Evolutionary conservation across 2,113 vertebrate species (phyloP).

Genomic region (Aythya baeri): DNA sequence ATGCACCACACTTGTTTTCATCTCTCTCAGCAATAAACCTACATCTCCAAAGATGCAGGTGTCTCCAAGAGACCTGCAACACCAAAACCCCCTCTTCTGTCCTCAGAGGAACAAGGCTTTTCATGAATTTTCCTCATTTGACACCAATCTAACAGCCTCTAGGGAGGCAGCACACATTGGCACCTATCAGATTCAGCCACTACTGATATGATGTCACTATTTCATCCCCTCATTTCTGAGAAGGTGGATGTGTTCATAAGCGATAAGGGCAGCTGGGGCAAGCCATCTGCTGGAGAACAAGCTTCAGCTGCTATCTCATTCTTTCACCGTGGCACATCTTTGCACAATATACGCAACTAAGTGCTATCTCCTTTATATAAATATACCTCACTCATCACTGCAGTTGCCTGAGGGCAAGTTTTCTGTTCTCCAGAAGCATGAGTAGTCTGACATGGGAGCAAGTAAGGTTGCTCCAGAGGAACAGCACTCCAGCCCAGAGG

Average conservation of each 20-base stretch:
- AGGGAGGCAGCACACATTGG: accelerated
- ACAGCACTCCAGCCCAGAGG: neutral
- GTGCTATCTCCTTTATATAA: neutral
- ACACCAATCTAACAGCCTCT: neutral
- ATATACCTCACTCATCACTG: neutral
- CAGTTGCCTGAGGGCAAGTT: neutral
- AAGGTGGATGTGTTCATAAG: neutral
- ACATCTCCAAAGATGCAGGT: neutral
- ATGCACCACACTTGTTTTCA: neutral
- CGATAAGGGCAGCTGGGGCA: accelerated
- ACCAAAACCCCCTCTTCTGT: neutral
- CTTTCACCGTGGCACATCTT: neutral
- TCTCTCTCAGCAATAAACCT: neutral
- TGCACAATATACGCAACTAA: neutral
- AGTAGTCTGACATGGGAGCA: neutral
- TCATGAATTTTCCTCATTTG: neutral
- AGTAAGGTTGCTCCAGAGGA: neutral
- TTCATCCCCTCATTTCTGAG: neutral
- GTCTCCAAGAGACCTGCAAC: neutral
- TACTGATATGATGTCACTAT: neutral
- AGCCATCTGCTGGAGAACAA: neutral
- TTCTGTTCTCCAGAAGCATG: neutral
- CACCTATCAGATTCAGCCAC: neutral
- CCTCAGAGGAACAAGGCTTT: accelerated
- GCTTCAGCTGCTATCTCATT: neutral